Percentiles rank a stretch among this genome's conserved stretches.
These are phyloP conservation scores for Eonycteris spelaea DNA, from an alignment of 2,113 vertebrate genomes.

Conservation along the genomic window DNA sequence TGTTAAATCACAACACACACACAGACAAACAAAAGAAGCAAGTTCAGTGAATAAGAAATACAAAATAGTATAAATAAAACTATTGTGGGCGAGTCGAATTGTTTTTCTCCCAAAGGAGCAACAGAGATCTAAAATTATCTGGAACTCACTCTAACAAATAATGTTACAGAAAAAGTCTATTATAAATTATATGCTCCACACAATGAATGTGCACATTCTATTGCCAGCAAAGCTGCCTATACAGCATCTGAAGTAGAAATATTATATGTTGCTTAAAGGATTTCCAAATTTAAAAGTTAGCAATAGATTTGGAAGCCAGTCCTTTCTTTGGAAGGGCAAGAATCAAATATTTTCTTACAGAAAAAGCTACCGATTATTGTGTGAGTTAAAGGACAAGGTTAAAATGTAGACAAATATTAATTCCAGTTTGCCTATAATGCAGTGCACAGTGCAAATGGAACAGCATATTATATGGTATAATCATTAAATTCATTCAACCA, in stretches of 20 bases:
- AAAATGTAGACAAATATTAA: conserved; percentile 89
- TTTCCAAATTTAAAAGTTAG: conserved; percentile 62
- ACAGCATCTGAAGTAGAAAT: conserved; percentile 25
- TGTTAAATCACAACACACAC: neutral
- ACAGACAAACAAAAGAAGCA: neutral
- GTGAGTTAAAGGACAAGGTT: conserved; percentile 85
- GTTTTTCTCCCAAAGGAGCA: neutral
- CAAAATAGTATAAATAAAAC: conserved; percentile 27
- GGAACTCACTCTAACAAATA: conserved; percentile 17
- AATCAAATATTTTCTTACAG: conserved; percentile 71
- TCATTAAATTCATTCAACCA: conserved; percentile 90
- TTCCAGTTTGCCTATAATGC: conserved; percentile 87
- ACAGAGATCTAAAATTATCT: conserved; percentile 28
- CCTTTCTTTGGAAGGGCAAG: conserved; percentile 63
- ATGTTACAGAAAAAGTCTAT: neutral
- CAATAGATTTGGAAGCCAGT: conserved; percentile 30
- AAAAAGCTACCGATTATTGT: conserved; percentile 79
- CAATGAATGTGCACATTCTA: neutral
- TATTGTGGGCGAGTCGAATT: neutral
- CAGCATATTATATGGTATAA: conserved; percentile 88
- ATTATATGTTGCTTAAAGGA: conserved; percentile 45
- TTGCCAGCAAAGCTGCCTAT: neutral
- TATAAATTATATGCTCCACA: neutral
- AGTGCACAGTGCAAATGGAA: conserved; percentile 88
- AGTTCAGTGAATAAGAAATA: conserved; percentile 3